These are phyloP conservation scores for Drosophila paramelanica DNA, from an alignment of 2,888 invertebrate genomes.

Conservation along the genomic window DNA sequence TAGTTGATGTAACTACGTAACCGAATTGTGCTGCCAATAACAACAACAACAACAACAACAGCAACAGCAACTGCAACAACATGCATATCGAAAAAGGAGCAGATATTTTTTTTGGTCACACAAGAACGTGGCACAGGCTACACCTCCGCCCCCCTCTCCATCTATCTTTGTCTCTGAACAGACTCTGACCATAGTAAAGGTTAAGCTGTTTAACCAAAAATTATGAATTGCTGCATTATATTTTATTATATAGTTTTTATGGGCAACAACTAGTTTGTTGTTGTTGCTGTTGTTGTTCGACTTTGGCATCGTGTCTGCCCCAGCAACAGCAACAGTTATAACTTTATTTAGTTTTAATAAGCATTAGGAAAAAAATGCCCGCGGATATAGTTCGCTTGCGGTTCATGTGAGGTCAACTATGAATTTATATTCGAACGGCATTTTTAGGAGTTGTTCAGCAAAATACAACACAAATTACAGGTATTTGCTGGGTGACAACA, in stretches of 20 bases:
- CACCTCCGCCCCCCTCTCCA: constrained; percentile 1
- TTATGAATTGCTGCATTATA: constrained; percentile 83
- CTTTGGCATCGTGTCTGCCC: constrained; percentile 49
- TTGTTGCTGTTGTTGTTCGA: constrained; percentile 21
- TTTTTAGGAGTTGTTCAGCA: constrained; percentile 24
- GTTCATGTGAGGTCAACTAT: constrained; percentile 66
- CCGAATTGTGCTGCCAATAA: constrained; percentile 69
- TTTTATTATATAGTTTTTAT: constrained; percentile 67
- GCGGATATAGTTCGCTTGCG: constrained; percentile 27
- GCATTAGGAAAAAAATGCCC: constrained; percentile 47
- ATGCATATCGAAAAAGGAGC: constrained; percentile 72
- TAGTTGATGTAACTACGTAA: constrained; percentile 75
- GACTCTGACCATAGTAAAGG: constrained; percentile 64
- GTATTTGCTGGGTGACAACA: constrained; percentile 29
- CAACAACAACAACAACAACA: constrained; percentile 38
- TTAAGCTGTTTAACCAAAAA: constrained; percentile 81
- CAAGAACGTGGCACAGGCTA: constrained; percentile 56
- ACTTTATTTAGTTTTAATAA: constrained; percentile 82
- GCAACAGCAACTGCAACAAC: constrained; percentile 35
- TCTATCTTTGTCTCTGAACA: neutral
- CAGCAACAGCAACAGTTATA: constrained; percentile 72
- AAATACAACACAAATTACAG: constrained; percentile 22
- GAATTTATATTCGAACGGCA: constrained; percentile 38
- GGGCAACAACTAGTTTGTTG: constrained; percentile 34
- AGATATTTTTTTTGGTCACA: constrained; percentile 56